phyloP scores from a whole-genome alignment of 2,888 invertebrate species.

The Stramonita haemastoma region DNA sequence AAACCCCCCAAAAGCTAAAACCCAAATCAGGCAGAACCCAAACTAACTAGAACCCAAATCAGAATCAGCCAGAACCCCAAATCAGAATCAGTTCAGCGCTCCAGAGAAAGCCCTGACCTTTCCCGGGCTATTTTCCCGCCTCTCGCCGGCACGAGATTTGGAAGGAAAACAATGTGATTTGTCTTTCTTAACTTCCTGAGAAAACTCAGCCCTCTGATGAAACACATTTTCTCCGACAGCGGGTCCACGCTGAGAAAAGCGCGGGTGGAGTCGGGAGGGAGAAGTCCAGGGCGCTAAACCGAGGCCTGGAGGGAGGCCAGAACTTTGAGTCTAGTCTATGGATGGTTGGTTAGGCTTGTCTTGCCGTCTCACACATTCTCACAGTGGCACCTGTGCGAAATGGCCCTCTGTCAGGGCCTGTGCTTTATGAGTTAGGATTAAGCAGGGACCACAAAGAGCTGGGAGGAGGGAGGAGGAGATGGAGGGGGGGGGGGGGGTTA shows the following conservation, averaged over 20 bases:
- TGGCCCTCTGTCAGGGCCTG: not conserved
- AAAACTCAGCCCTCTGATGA: not conserved
- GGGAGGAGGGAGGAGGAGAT: too few species aligned
- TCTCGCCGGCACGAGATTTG: not conserved
- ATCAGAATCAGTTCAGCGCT: too few species aligned
- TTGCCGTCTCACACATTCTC: not conserved
- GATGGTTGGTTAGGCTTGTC: slow-evolving; percentile 19
- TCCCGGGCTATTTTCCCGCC: not conserved
- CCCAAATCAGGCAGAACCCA: too few species aligned
- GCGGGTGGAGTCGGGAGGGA: not conserved
- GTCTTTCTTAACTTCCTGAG: slow-evolving; percentile 31
- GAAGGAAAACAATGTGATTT: slow-evolving; percentile 33
- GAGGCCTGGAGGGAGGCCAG: not conserved
- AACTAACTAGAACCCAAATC: too few species aligned
- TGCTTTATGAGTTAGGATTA: too few species aligned
- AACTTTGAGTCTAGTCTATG: not conserved
- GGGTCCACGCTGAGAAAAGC: not conserved
- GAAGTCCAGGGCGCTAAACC: not conserved
- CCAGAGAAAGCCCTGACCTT: not conserved
- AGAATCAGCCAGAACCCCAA: too few species aligned
- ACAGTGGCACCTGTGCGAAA: not conserved
- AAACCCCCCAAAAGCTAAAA: too few species aligned
- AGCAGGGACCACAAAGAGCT: too few species aligned
- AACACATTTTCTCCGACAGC: slow-evolving; percentile 10
- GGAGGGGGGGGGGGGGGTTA: not conserved